Base-by-base conservation (phyloP, 2,888 invertebrate species). In the Pammene fasciana region DNA sequence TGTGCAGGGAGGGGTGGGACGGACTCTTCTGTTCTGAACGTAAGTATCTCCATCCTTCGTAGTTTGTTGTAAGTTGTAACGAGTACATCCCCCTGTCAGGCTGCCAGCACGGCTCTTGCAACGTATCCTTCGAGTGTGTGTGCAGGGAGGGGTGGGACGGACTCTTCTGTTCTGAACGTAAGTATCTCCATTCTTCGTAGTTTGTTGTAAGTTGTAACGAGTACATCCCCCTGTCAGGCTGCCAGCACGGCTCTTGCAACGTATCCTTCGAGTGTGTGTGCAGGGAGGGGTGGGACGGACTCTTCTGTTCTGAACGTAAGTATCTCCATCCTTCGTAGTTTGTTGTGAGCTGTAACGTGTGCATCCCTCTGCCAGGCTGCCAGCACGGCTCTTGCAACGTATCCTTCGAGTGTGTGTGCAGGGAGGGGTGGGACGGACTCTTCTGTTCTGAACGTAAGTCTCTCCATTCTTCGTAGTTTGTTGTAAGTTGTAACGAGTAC, bases 331-430 rank as follows among this genome's bases (percentile, higher is more conserved):
- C n/a, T n/a, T n/a, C n/a, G n/a, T n/a, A n/a, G n/a, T n/a, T n/a
- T n/a, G n/a, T n/a, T n/a, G n/a, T n/a, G n/a, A n/a, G n/a, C n/a
- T 97, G 97, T 88, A 96, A 96, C 84, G 96, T 96, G 85, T 97
- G 97, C 85, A 96, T 97, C 66, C 95, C 96, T 0, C 87, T 97
- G 74, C 97, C 97, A 0, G 97, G 97, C 36, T 97, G 97, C 81
- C 96, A 96, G 83, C 97, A 97, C 78, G 97, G 97, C 11, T 94
- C 94, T 80, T 97, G 97, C 89, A 97, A 96, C 83, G 95, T 95
- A 67, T 96, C 97, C 80, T 36, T 36, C 36, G 7, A 36, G 7
- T 36, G 36, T 36, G 36, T 36, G 4, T 36, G 7, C 36, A 36
- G 7, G 7, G 36, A 36, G 36, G 36, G 7, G 7, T 36, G 36